Base-by-base conservation (phyloP, 2,113 vertebrate genomes). In the Phalacrocorax aristotelis region DNA sequence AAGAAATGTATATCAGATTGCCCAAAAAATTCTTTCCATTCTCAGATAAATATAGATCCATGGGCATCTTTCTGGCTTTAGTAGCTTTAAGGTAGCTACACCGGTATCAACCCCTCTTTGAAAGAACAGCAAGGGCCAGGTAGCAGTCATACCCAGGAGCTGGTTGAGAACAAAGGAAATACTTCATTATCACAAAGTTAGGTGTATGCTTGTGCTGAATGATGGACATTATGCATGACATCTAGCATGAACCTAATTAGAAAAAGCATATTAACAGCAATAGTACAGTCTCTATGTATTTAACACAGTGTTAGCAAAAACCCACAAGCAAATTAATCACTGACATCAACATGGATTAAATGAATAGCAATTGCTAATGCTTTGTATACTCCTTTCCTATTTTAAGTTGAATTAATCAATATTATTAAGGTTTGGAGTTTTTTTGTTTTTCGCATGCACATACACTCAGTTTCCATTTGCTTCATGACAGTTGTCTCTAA, bases 141-240 rank as follows among this genome's bases (percentile, higher is more conserved):
- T 7, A 68, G 62, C 48, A 52, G 14, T 4, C 52, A 11, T 32
- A 17, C 2, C 2, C 19, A 32, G 40, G 10, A 44, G 34, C 7
- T 7, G 48, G 42, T 1, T n/a, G 69, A 19, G 23, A 84, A 26
- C 11, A 25, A 2, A 6, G 34, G 42, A 38, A 74, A 74, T 20
- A 20, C 44, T 52, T 26, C 18, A 21, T 6, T 76, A 22, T 6
- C 27, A 7, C 21, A 11, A 44, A 64, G 26, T 11, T 10, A 23
- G 17, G 34, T 6, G 26, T 7, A 15, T 64, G 69, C 22, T 36
- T 30, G 34, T 27, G 82, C 57, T n/a, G 44, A n/a, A 30, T 5
- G 52, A 23, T 9, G 27, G 46, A 14, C 0, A 2, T 29, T 1
- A 4, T 2, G 20, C 27, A 18, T 4, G 20, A 27, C 10, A 5